Evolutionary conservation across 2,797 vertebrate species (phyloP).

Genomic region (Sus cebifrons): DNA sequence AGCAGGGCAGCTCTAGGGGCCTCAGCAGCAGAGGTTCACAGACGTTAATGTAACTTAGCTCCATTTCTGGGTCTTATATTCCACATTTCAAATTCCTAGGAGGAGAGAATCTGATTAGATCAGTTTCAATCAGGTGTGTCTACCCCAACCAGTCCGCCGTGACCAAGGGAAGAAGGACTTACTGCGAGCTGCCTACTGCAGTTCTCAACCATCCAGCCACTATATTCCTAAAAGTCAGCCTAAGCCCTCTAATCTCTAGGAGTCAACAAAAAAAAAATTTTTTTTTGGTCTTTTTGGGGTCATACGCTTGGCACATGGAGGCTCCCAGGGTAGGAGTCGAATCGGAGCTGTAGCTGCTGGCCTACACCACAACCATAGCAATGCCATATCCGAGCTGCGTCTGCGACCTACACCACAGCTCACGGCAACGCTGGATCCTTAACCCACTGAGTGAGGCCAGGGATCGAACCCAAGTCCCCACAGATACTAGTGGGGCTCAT

Average conservation of each 20-base stretch:
- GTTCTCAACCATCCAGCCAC: not conserved
- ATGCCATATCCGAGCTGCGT: too few species aligned
- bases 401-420: too few species aligned
- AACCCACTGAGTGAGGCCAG: too few species aligned
- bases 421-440: too few species aligned
- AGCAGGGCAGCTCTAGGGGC: not conserved
- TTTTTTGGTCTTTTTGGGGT: too few species aligned
- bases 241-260: not conserved
- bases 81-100: slow-evolving; percentile 6
- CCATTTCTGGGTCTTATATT: not conserved
- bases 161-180: not conserved
- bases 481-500: too few species aligned
- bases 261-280: not conserved
- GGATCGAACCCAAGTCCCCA: too few species aligned
- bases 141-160: not conserved
- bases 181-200: not conserved
- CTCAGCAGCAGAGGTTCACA: not conserved
- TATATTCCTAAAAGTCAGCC: not conserved
- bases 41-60: not conserved
- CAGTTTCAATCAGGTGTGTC: not conserved
- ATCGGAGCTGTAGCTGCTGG: too few species aligned
- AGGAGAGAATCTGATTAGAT: slow-evolving; percentile 5
- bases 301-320: too few species aligned
- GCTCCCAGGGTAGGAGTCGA: too few species aligned
- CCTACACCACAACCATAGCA: too few species aligned